Evolutionary conservation across 2,113 vertebrate genomes (phyloP), one percentile per base, ranked within the genome.

Genomic region (Sapayoa aenigma): DNA sequence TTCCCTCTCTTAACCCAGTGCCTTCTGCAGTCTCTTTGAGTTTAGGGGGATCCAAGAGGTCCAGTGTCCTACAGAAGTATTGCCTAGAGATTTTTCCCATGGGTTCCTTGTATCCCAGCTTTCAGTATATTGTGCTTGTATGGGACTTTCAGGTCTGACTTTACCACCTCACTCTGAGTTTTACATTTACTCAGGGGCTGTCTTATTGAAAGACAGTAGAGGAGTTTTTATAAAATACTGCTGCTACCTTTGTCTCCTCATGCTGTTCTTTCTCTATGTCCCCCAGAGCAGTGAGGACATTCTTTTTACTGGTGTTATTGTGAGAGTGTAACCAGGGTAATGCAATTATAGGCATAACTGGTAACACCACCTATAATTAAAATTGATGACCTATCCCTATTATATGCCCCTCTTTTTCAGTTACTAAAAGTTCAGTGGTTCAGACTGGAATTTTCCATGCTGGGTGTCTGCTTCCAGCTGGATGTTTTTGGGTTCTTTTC

Each of bases 401-500:
- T 94, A 87, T 85, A 66, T 82, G 78, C 66, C 78, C 44, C 71
- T 91, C 60, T 94, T 94, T 85, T 89, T 94, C 49, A 69, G 46
- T 93, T 85, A 78, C 74, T 91, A 30, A 91, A 91, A 87, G 46
- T 95, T 94, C 42, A 66, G 78, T 96, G 80, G 77, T 94, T 95
- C 84, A 73, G 89, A 76, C 95, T 89, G 94, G 93, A 96, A 96
- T 96, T 96, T 97, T 95, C 95, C 93, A 69, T 91, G 87, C 89
- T 94, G 80, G n/a, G 58, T 94, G 84, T 82, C 89, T 95, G 96
- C 93, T 84, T 96, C 93, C 62, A 87, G 89, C 94, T 94, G 84
- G 81, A 95, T 87, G 74, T 15, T 85, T 94, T 95, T 78, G 87
- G 72, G 49, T 95, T 89, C 91, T 87, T 93, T 94, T 91, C 84